Evolutionary conservation across 2,888 invertebrate species (phyloP).

Genomic region (Dasypolia templi): DNA sequence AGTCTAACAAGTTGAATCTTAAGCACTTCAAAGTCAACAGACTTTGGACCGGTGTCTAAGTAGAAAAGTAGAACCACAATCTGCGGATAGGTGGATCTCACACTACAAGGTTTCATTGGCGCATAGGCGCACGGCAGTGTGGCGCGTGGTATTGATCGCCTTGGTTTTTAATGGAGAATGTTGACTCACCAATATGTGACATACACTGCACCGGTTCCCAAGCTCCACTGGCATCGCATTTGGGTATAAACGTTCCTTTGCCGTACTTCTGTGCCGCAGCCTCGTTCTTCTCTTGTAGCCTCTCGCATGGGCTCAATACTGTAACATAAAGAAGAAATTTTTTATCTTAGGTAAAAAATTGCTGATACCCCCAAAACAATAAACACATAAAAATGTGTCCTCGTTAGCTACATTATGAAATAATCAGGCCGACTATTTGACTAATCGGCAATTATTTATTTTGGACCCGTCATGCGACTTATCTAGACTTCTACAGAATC

Average conservation of each 20-base stretch:
- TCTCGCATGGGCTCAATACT: constrained; percentile 95
- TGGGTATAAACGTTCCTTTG: constrained; percentile 94
- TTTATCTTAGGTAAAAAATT: neutral
- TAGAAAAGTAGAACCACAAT: too few relatives aligned
- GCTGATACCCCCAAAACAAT: neutral
- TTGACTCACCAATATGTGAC: constrained; percentile 86
- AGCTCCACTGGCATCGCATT: constrained; percentile 93
- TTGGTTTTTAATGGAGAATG: neutral
- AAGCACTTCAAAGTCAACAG: neutral
- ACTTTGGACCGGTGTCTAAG: neutral
- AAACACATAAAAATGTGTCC: neutral
- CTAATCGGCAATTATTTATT: neutral
- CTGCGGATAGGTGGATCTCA: neutral
- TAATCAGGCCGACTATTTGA: neutral
- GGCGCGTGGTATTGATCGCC: too few relatives aligned
- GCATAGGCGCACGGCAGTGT: too few relatives aligned
- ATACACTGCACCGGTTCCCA: constrained; percentile 96
- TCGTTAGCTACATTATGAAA: neutral
- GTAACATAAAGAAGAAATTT: constrained; percentile 39
- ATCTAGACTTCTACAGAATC: neutral
- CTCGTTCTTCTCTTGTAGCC: constrained; percentile 94
- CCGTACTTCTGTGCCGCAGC: constrained; percentile 93
- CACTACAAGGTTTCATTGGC: too few relatives aligned
- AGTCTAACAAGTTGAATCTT: too few relatives aligned
- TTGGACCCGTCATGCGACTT: neutral